Percentiles rank a stretch among this genome's conserved stretches.
These are phyloP conservation scores for Morpho deidamia DNA, from an alignment of 2,888 invertebrate genomes.

Conservation along the genomic window DNA sequence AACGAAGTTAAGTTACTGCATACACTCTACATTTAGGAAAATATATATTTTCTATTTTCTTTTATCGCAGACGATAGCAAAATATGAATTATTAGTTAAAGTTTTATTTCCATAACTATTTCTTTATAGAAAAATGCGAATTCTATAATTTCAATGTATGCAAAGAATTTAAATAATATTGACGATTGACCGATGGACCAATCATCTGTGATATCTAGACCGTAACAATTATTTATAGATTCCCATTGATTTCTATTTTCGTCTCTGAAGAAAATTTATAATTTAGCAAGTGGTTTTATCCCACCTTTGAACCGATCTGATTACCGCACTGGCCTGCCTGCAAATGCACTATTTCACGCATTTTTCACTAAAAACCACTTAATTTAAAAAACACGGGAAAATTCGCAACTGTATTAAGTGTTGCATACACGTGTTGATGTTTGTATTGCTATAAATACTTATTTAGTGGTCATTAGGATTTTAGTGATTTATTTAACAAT, in stretches of 20 bases:
- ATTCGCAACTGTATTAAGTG: conserved; percentile 34
- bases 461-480: background rate
- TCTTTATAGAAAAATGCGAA: no score
- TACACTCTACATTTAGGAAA: no score
- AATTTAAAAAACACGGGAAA: conserved; percentile 30
- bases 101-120: no score
- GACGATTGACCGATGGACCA: conserved; percentile 11
- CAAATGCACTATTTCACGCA: conserved; percentile 95
- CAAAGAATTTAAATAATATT: background rate
- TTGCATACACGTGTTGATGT: conserved; percentile 30
- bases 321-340: conserved; percentile 95
- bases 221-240: conserved; percentile 29
- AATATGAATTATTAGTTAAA: no score
- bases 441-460: background rate
- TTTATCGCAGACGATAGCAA: no score
- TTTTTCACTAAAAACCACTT: conserved; percentile 51
- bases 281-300: conserved; percentile 5
- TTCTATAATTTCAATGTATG: background rate
- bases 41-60: no score
- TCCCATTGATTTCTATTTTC: conserved; percentile 24
- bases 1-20: no score
- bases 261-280: conserved; percentile 11
- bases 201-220: conserved; percentile 21
- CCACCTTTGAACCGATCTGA: conserved; percentile 94
- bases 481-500: no score